Evolutionary conservation across 2,888 invertebrate species (phyloP).

Genomic region (Tenthredo livida): DNA sequence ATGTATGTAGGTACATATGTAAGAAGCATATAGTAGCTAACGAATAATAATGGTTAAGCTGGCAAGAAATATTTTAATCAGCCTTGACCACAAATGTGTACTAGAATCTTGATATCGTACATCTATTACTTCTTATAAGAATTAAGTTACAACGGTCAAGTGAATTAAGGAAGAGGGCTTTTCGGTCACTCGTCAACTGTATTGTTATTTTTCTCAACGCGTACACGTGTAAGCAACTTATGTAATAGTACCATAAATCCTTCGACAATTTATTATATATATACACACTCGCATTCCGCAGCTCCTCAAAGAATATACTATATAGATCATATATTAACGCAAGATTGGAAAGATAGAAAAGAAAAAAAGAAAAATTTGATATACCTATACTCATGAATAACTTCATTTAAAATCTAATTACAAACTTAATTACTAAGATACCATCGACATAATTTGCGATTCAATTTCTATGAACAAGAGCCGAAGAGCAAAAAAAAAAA

Average conservation of each 20-base stretch:
- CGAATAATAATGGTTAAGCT: slow-evolving; percentile 45
- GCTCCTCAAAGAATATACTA: not conserved
- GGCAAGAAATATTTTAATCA: slow-evolving; percentile 36
- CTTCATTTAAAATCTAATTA: not conserved
- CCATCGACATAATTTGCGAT: not conserved
- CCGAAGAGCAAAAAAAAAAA: not conserved
- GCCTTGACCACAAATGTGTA: slow-evolving; percentile 20
- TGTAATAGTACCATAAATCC: not conserved
- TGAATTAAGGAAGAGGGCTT: not conserved
- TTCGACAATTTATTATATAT: not conserved
- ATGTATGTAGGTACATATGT: not conserved
- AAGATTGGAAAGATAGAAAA: not conserved
- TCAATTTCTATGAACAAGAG: not conserved
- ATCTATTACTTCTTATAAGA: slow-evolving; percentile 12
- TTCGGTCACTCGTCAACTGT: slow-evolving; percentile 26
- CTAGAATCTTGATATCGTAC: slow-evolving; percentile 3
- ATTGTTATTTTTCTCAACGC: slow-evolving; percentile 34
- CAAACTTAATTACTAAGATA: not conserved
- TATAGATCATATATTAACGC: not conserved
- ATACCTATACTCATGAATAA: not conserved
- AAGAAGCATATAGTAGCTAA: not conserved
- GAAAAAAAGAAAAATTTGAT: not conserved
- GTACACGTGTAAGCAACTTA: slow-evolving; percentile 23
- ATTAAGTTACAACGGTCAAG: slow-evolving; percentile 31
- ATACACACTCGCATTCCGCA: too few species aligned